phyloP scores from a whole-genome alignment of 2,888 invertebrate genomes.

The Drosophila acutilabella region DNA sequence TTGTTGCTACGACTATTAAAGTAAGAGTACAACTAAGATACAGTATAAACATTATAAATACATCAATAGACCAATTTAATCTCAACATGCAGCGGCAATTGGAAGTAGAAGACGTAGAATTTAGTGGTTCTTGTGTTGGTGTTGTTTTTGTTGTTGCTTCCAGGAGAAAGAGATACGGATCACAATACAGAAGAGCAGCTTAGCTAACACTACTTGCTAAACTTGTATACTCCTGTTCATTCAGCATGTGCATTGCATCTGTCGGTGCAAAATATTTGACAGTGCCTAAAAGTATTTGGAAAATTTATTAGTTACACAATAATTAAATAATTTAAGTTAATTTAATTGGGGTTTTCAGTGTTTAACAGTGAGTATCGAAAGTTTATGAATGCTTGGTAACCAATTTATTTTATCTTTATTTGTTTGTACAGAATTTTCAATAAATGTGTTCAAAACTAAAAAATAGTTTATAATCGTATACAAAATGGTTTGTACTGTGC shows the following conservation, averaged over 20 bases:
- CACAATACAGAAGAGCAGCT: constrained; percentile 45
- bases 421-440: constrained; percentile 7
- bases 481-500: constrained; percentile 10
- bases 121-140: constrained; percentile 23
- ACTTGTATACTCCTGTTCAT: constrained; percentile 84
- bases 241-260: constrained; percentile 89
- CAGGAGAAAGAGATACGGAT: constrained; percentile 21
- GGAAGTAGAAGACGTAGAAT: constrained; percentile 40
- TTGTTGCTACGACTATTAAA: constrained; percentile 36
- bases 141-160: constrained; percentile 39
- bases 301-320: constrained; percentile 38
- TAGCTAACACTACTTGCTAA: constrained; percentile 74
- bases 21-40: constrained; percentile 40
- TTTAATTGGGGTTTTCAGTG: background rate
- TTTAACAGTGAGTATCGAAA: constrained; percentile 7
- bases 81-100: constrained; percentile 62
- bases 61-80: constrained; percentile 34
- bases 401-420: constrained; percentile 15
- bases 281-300: constrained; percentile 83
- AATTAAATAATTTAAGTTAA: background rate
- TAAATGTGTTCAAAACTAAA: background rate
- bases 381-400: background rate
- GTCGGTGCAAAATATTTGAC: constrained; percentile 88
- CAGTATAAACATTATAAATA: constrained; percentile 38
- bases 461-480: constrained; percentile 11